A percentile compares a stretch with the other conserved stretches of the same genome.
phyloP scores from a whole-genome alignment of 2,797 vertebrate species.

The Erethizon dorsatum region DNA sequence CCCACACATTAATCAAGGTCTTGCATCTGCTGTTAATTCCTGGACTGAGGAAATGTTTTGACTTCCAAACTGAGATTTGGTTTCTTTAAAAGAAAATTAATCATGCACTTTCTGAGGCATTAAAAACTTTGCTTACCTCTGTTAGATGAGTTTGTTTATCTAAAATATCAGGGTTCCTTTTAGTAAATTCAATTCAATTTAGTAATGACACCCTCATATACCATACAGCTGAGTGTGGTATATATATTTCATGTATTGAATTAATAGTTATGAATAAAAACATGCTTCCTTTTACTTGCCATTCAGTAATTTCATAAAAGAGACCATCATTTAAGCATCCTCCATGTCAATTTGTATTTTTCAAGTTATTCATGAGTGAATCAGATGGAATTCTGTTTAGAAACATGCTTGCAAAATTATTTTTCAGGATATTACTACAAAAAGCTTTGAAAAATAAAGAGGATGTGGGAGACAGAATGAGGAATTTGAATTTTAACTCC shows the following conservation, averaged over 20 bases:
- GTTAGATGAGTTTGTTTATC: constrained; percentile 51
- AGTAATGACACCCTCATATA: not conserved
- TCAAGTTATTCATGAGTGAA: constrained; percentile 25
- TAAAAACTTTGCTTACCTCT: constrained; percentile 15
- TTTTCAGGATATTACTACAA: constrained; percentile 59
- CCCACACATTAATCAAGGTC: not conserved
- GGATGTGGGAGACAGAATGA: constrained; percentile 56
- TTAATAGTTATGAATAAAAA: constrained; percentile 16
- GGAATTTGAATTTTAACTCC: constrained; percentile 58
- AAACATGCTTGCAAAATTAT: constrained; percentile 64
- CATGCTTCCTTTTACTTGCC: not conserved
- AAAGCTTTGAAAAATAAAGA: constrained; percentile 63
- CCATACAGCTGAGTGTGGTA: not conserved
- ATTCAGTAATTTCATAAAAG: constrained; percentile 60
- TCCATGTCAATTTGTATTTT: constrained; percentile 51
- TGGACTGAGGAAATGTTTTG: not conserved
- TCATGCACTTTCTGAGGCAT: constrained; percentile 7
- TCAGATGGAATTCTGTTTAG: constrained; percentile 33
- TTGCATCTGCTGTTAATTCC: not conserved
- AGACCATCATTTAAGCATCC: not conserved
- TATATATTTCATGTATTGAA: not conserved
- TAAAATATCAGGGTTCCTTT: constrained; percentile 40
- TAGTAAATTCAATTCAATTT: constrained; percentile 21
- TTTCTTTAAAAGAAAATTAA: not conserved
- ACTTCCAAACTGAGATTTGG: not conserved